Percentiles rank a stretch among this genome's conserved stretches.
Evolutionary conservation across 23 tunicate genomes (phyloP).

Genomic region (Styela clava): DNA sequence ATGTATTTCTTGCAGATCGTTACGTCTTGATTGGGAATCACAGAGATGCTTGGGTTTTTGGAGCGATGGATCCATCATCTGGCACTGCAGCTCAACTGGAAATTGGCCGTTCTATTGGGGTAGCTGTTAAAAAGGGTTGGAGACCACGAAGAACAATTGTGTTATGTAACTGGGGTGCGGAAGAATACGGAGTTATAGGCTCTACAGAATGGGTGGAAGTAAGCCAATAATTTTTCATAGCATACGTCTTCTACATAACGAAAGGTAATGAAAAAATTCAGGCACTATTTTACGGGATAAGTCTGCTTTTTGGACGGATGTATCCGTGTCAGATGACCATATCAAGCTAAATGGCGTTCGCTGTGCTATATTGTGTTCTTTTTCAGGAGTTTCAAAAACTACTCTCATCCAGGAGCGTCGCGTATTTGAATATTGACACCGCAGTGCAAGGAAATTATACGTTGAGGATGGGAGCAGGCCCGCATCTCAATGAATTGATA

Average conservation of each 20-base stretch:
- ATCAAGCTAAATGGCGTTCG: no score
- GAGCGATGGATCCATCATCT: conserved; percentile 77
- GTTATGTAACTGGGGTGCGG: conserved; percentile 81
- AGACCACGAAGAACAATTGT: conserved; percentile 65
- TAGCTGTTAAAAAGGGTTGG: conserved; percentile 67
- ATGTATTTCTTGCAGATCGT: conserved; percentile 35
- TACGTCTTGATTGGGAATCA: conserved; percentile 79
- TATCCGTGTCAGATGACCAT: no score
- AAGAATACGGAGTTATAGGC: conserved; percentile 71
- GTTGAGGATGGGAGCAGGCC: conserved; percentile 26
- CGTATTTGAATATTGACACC: conserved; percentile 63
- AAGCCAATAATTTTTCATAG: neutral
- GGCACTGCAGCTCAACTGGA: conserved; percentile 67
- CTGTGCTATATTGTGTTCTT: no score
- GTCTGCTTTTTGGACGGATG: no score
- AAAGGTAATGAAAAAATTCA: no score
- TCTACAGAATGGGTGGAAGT: conserved; percentile 90
- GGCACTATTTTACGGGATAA: no score
- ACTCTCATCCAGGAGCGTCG: conserved; percentile 49
- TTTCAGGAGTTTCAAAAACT: conserved; percentile 57
- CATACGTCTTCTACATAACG: no score
- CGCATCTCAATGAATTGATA: conserved; percentile 31
- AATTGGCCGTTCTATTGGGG: conserved; percentile 54
- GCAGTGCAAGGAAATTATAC: conserved; percentile 58
- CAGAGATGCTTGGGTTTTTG: conserved; percentile 85